Evolutionary conservation across 2,113 vertebrate species (phyloP).

Genomic region (Puma concolor): DNA sequence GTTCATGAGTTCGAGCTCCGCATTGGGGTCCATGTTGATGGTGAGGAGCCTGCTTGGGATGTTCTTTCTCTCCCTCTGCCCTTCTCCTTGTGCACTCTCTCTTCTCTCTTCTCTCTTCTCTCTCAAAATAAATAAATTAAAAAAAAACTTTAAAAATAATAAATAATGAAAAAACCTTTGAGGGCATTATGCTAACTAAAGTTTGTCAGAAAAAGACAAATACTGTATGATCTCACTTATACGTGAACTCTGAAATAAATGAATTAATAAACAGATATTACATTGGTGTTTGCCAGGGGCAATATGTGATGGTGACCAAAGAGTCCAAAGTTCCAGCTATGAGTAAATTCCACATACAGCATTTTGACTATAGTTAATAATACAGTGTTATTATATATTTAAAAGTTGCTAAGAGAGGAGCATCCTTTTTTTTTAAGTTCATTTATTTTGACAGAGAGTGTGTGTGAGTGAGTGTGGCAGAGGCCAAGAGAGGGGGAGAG

Average conservation of each 20-base stretch:
- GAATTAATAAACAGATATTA: background rate
- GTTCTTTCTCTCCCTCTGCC: too few relatives aligned
- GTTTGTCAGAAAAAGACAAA: background rate
- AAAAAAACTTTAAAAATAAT: too few relatives aligned
- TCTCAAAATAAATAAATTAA: too few relatives aligned
- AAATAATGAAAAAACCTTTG: background rate
- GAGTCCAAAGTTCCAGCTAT: background rate
- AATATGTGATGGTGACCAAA: background rate
- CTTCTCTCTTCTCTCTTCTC: too few relatives aligned
- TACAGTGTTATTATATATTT: background rate
- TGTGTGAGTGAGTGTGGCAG: too few relatives aligned
- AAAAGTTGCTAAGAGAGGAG: background rate
- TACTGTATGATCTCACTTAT: background rate
- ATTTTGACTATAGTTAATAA: background rate
- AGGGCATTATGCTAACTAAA: background rate
- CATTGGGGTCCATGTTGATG: too few relatives aligned
- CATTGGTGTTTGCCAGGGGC: background rate
- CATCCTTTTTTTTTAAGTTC: too few relatives aligned
- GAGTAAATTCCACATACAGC: background rate
- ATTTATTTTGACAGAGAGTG: too few relatives aligned
- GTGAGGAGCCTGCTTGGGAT: too few relatives aligned
- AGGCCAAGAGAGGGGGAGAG: too few relatives aligned
- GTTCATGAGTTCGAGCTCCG: too few relatives aligned
- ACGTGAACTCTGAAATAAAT: background rate
- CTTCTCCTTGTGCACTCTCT: too few relatives aligned